Conservation (phyloP, 2,797 vertebrate species). For the Megaceryle alcyon region DNA sequence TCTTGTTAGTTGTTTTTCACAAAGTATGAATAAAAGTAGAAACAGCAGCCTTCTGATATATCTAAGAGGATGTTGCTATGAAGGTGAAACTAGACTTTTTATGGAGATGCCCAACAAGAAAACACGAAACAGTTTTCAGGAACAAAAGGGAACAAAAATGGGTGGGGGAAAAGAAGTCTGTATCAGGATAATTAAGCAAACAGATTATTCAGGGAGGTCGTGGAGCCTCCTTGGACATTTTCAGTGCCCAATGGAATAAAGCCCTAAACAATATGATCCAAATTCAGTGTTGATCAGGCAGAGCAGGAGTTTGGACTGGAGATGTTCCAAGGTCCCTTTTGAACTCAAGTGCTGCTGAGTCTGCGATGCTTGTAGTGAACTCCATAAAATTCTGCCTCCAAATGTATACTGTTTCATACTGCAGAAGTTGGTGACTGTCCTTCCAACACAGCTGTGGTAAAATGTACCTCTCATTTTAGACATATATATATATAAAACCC, state of each 20-base stretch:
- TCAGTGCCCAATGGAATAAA: not conserved
- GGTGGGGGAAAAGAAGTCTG: not conserved
- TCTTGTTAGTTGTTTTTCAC: not conserved
- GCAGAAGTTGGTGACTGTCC: not conserved
- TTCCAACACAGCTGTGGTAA: not conserved
- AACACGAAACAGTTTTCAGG: not conserved
- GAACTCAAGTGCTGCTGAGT: not conserved
- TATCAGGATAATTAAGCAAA: not conserved
- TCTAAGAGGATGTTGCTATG: not conserved
- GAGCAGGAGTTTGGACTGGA: not conserved
- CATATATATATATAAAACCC: not conserved
- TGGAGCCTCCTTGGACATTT: not conserved
- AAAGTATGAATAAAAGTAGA: not conserved
- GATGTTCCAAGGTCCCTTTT: not conserved
- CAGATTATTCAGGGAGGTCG: not conserved
- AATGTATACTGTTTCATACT: not conserved
- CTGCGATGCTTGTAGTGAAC: not conserved
- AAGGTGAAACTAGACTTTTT: not conserved
- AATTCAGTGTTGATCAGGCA: not conserved
- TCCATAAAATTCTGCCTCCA: not conserved
- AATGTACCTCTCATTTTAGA: not conserved
- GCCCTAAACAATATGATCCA: not conserved
- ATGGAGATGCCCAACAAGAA: not conserved
- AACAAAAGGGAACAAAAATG: no score
- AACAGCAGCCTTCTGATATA: not conserved